Percentiles rank a stretch among this genome's conserved stretches.
Evolutionary conservation across 2,797 vertebrate genomes (phyloP).

Genomic region (Muscicapa striata): DNA sequence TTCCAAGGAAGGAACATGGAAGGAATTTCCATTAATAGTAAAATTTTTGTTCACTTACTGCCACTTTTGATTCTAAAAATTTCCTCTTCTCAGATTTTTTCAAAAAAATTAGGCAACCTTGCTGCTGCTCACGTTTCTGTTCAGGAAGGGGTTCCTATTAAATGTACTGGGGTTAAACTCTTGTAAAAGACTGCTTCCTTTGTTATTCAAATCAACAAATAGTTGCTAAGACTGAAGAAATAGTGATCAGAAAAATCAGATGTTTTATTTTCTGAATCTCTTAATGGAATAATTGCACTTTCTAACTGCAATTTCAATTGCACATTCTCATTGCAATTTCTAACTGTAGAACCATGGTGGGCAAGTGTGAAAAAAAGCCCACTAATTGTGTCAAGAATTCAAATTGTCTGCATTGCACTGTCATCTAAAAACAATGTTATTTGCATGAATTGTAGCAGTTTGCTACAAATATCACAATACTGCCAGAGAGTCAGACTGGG

Average conservation of each 20-base stretch:
- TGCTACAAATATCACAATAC: background rate
- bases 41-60: background rate
- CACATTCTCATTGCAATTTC: background rate
- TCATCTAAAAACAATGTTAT: background rate
- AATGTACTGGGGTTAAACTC: background rate
- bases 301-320: background rate
- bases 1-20: background rate
- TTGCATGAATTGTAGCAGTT: background rate
- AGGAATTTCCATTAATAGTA: background rate
- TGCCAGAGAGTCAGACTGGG: background rate
- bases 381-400: background rate
- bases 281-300: background rate
- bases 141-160: background rate
- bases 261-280: background rate
- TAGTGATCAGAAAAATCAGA: background rate
- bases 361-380: fast-evolving
- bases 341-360: background rate
- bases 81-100: background rate
- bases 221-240: background rate
- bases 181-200: background rate
- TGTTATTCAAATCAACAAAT: background rate
- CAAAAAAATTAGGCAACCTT: background rate
- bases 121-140: background rate
- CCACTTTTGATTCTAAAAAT: background rate
- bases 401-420: background rate